Base-by-base conservation (phyloP, 2,888 invertebrate species). In the Ochropleura plecta region DNA sequence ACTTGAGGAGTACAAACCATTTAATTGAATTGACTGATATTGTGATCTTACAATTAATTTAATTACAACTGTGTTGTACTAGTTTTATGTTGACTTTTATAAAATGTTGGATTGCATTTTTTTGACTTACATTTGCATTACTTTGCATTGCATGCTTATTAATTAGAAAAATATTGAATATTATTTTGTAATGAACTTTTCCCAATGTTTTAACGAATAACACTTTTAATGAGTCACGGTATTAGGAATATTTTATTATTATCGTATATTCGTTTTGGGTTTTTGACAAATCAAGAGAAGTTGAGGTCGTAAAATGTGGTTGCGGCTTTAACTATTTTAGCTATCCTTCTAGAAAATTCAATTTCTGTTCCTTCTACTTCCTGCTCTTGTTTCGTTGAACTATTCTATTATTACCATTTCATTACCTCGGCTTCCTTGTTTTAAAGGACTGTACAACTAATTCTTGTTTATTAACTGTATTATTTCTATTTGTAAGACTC, bases 341-440 rank as follows among this genome's bases (percentile, higher is more conserved):
- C 73, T 76, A 65, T 73, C 63, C 73, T 51, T 70, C 46, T 68
- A 82, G 46, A 66, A 70, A 79, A 51, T 62, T 79, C n/a, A 70
- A 71, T 83, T 82, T 60, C 71, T 68, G 82, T 70, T 70, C 76
- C 69, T 60, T 53, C 42, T 69, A 67, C 76, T 59, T 79, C 67
- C 3, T 79, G 70, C 75, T 86, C 53, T 78, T 81, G 75, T 73
- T 74, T 78, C 68, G 57, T 82, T 51, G 18, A 16, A 14, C 79
- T 78, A 72, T 78, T 85, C n/a, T 64, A 66, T 48, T 57, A 53
- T 68, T 16, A 71, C 82, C 95, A 94, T 95, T 96, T 95, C 83
- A 94, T 94, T 91, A 90, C 95, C 95, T 96, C 95, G 86, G 94
- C 95, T 95, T 95, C 92, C 89, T 93, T 93, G 90, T 93, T 93